Conservation (phyloP, 2,113 vertebrate genomes). For the Oryzias curvinotus region DNA sequence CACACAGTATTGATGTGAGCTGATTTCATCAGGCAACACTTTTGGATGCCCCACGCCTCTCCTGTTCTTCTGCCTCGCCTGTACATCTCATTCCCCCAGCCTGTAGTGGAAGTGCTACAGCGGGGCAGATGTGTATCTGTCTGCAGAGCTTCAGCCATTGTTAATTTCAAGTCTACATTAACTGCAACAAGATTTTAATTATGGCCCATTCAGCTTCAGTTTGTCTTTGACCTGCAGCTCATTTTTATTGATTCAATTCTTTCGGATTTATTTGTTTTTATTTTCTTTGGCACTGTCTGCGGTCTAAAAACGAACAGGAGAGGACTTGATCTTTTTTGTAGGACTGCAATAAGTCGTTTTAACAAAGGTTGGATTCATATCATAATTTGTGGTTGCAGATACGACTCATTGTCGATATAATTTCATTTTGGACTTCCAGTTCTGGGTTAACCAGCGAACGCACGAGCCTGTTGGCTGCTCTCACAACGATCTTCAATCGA, state of each 20-base stretch:
- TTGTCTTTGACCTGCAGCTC: neutral
- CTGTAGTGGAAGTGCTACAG: slow-evolving; percentile 40
- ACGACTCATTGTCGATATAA: too few species aligned
- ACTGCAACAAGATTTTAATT: slow-evolving; percentile 1
- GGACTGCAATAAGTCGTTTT: too few species aligned
- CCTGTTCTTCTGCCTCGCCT: slow-evolving; percentile 8
- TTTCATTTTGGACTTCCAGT: too few species aligned
- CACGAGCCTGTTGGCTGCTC: too few species aligned
- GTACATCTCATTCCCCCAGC: slow-evolving; percentile 18
- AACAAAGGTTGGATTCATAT: too few species aligned
- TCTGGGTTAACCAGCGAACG: too few species aligned
- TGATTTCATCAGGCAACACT: slow-evolving; percentile 74
- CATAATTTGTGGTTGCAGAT: too few species aligned
- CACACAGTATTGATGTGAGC: slow-evolving; percentile 68
- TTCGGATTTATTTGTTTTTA: neutral
- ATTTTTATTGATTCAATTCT: slow-evolving; percentile 13
- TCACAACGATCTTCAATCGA: too few species aligned
- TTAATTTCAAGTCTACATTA: slow-evolving; percentile 21
- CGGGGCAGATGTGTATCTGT: slow-evolving; percentile 25
- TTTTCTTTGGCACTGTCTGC: slow-evolving; percentile 8
- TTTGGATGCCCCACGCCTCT: slow-evolving; percentile 54
- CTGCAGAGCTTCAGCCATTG: slow-evolving; percentile 19
- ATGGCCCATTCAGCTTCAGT: slow-evolving; percentile 1
- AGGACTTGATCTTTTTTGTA: neutral
- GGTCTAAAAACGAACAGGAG: slow-evolving; percentile 29